These are phyloP conservation scores for Hedya salicella DNA, from an alignment of 2,888 invertebrate genomes.

Conservation along the genomic window DNA sequence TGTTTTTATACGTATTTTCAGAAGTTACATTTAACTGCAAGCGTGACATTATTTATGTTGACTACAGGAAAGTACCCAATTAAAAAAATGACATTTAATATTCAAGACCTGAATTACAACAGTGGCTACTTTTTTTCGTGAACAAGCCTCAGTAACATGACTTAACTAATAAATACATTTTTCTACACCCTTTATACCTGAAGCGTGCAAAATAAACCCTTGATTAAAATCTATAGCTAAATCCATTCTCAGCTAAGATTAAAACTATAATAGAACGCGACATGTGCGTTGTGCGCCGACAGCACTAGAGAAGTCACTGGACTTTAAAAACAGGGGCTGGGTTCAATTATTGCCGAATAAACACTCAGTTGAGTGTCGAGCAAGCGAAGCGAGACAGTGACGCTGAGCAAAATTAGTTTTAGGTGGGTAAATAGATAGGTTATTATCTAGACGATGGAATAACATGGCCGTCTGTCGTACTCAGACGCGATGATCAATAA, in stretches of 20 bases:
- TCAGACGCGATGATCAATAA: not conserved
- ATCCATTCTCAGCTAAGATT: conserved; percentile 47
- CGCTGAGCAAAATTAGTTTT: conserved; percentile 31
- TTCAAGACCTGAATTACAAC: too few relatives aligned
- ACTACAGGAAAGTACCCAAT: too few relatives aligned
- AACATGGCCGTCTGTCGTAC: conserved; percentile 17
- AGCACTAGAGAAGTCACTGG: conserved; percentile 67
- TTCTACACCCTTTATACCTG: conserved; percentile 6
- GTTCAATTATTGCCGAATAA: conserved; percentile 76
- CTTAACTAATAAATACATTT: too few relatives aligned
- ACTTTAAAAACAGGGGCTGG: conserved; percentile 69
- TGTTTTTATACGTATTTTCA: too few relatives aligned
- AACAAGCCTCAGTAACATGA: too few relatives aligned
- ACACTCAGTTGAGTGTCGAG: conserved; percentile 59
- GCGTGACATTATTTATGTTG: too few relatives aligned
- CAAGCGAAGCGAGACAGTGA: conserved; percentile 46
- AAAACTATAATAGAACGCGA: conserved; percentile 59
- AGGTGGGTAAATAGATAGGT: conserved; percentile 29
- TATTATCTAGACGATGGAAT: conserved; percentile 25
- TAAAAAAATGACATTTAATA: too few relatives aligned
- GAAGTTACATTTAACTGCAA: too few relatives aligned
- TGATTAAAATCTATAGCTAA: conserved; percentile 35
- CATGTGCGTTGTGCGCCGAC: conserved; percentile 65
- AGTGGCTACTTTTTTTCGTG: too few relatives aligned
- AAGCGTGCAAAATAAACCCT: conserved; percentile 20